Conservation (phyloP, 2,113 vertebrate species). For the Monarcha castaneiventris region DNA sequence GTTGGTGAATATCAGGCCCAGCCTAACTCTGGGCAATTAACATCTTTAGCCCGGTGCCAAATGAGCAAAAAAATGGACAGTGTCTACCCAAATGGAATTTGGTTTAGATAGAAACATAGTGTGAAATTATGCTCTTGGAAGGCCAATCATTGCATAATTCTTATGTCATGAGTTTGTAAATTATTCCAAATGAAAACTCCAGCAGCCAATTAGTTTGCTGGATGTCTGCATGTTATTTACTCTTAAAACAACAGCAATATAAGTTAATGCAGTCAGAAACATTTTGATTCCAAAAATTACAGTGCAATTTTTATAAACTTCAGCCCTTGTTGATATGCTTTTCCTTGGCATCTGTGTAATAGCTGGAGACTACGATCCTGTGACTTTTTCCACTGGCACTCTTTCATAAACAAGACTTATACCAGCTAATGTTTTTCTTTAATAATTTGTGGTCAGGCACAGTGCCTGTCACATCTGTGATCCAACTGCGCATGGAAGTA, state of each 20-base stretch:
- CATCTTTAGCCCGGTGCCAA: not conserved
- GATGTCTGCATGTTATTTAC: conserved; percentile 4
- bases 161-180: conserved; percentile 1
- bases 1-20: not conserved
- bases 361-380: not conserved
- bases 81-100: not conserved
- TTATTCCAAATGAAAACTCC: not conserved
- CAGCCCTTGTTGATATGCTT: not conserved
- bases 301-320: not conserved
- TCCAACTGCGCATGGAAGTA: conserved; percentile 6
- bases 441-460: conserved; percentile 50
- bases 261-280: conserved; percentile 2
- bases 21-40: not conserved
- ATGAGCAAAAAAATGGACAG: not conserved
- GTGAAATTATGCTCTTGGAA: not conserved
- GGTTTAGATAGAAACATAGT: not conserved
- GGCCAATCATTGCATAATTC: not conserved
- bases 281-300: not conserved
- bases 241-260: conserved; percentile 22
- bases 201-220: not conserved
- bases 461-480: conserved; percentile 18
- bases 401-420: conserved; percentile 37
- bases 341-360: conserved; percentile 18
- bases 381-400: conserved; percentile 43
- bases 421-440: conserved; percentile 46